Base-by-base conservation (phyloP, 1,140 invertebrate genomes). In the Tribolium madens region DNA sequence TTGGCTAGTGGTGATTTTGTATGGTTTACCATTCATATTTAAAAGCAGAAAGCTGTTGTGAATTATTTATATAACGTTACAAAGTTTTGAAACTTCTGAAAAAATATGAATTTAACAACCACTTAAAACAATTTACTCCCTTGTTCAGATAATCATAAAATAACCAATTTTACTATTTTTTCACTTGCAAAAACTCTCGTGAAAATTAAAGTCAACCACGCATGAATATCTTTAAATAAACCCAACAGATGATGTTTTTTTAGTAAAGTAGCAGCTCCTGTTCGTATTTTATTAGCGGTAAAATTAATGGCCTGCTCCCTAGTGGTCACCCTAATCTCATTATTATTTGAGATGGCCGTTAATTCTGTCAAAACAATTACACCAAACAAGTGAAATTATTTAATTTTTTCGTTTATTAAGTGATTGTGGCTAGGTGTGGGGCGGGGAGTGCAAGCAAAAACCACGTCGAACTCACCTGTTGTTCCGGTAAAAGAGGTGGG, bases 401-500 rank as follows among this genome's bases (percentile, higher is more conserved):
- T 42, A n/a, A 42, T 7, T 42, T 42, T n/a, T n/a, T n/a, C n/a
- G n/a, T n/a, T n/a, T n/a, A n/a, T n/a, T 42, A n/a, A 2, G n/a
- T 42, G 3, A 42, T 42, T 42, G n/a, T 42, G 36, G 9, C 2
- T 36, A 7, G 36, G 36, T 5, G 3, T 26, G 21, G n/a, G 10
- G 52, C 17, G 52, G n/a, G 6, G n/a, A 10, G 52, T 18, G 52
- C 15, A 17, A 57, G n/a, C 21, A 64, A 31, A 64, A 64, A 64
- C 36, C 57, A 64, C 57, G 57, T 64, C 31, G 57, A 64, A 64
- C 57, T 64, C 57, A 64, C 57, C 57, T 64, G 42, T 71, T 50
- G 69, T 71, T 21, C 33, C 42, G 17, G 36, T 47, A 71, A 47
- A 71, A 71, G 57, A 64, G 57, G 57, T 64, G 21, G 57, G 57